Percentiles rank a stretch among this genome's conserved stretches.
Evolutionary conservation across 2,113 vertebrate species (phyloP).

Genomic region (Gambusia affinis): DNA sequence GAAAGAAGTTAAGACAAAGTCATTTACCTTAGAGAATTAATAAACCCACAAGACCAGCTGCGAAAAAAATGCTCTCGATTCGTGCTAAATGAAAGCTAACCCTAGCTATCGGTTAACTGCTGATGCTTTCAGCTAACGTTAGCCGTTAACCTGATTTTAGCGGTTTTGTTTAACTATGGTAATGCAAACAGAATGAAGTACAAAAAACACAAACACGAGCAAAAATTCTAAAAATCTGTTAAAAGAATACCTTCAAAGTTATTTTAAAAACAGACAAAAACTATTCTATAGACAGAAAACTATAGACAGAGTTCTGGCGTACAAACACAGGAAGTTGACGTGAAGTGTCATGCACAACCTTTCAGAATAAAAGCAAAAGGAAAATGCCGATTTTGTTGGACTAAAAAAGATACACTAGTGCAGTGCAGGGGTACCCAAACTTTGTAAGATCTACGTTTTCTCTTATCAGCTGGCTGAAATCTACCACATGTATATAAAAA

Average conservation of each 20-base stretch:
- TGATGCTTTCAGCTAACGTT: not conserved
- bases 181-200: not conserved
- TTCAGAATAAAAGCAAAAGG: slow-evolving; percentile 7
- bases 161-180: too few species aligned
- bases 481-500: too few species aligned
- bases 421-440: too few species aligned
- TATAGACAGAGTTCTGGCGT: not conserved
- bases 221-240: not conserved
- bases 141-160: not conserved
- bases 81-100: not conserved
- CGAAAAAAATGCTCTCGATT: not conserved
- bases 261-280: not conserved
- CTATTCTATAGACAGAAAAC: not conserved
- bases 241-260: too few species aligned
- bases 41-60: not conserved
- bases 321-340: not conserved
- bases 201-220: not conserved
- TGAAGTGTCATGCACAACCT: not conserved
- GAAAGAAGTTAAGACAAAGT: not conserved
- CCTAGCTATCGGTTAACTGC: not conserved
- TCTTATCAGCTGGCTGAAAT: too few species aligned
- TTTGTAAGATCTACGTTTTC: too few species aligned
- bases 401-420: too few species aligned
- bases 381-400: too few species aligned
- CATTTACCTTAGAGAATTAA: not conserved